Percentiles rank a stretch among this genome's conserved stretches.
These are phyloP conservation scores for Caligus rogercresseyi DNA, from an alignment of 1,140 invertebrate genomes.

Conservation along the genomic window DNA sequence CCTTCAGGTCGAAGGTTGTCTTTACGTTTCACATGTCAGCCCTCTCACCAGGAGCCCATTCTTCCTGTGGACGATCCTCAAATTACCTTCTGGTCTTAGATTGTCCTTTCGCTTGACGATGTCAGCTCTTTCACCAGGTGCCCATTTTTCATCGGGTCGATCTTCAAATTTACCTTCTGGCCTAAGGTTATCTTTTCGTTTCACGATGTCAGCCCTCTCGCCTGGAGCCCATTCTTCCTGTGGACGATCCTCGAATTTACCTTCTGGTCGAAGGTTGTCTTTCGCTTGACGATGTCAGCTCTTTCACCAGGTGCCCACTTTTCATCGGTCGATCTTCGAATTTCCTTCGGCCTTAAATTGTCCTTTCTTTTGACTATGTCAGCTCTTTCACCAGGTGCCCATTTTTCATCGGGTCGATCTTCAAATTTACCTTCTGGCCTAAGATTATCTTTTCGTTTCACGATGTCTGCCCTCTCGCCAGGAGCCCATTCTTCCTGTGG, in stretches of 20 bases:
- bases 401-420: slow-evolving; percentile 30
- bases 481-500: neutral
- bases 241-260: slow-evolving; percentile 22
- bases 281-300: slow-evolving; percentile 23
- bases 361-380: slow-evolving; percentile 31
- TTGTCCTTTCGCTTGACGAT: slow-evolving; percentile 4
- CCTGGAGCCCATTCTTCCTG: slow-evolving; percentile 19
- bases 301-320: slow-evolving; percentile 19
- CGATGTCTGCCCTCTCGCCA: slow-evolving; percentile 30
- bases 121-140: slow-evolving; percentile 19
- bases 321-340: slow-evolving; percentile 28
- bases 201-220: slow-evolving; percentile 20
- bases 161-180: slow-evolving; percentile 26
- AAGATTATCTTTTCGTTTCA: slow-evolving; percentile 37
- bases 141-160: slow-evolving; percentile 27
- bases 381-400: slow-evolving; percentile 29
- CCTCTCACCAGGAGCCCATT: neutral
- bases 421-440: slow-evolving; percentile 23
- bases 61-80: slow-evolving; percentile 27
- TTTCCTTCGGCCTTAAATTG: slow-evolving; percentile 42
- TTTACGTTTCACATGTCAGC: neutral
- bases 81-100: slow-evolving; percentile 34
- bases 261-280: slow-evolving; percentile 26
- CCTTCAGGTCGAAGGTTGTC: neutral
- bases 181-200: slow-evolving; percentile 23